These are phyloP conservation scores for Sturmia bella DNA, from an alignment of 2,888 invertebrate species.

Conservation along the genomic window DNA sequence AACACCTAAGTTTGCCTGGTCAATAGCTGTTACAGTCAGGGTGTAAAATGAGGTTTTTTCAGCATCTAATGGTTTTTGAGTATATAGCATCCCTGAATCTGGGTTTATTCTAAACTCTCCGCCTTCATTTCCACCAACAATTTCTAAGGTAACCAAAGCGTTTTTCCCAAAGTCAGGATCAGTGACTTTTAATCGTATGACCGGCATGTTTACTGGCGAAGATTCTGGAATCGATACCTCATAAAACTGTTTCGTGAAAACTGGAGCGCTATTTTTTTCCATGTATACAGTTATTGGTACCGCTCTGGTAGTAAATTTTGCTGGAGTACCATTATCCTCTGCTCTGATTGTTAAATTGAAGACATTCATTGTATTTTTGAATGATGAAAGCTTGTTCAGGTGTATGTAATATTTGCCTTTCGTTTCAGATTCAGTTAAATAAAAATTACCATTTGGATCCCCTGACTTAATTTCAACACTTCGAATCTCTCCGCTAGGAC, in stretches of 20 bases:
- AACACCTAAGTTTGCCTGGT: conserved; percentile 91
- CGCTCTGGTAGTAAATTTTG: conserved; percentile 89
- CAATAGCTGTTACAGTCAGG: conserved; percentile 93
- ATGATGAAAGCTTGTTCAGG: conserved; percentile 81
- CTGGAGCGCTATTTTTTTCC: conserved; percentile 92
- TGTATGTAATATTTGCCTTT: conserved; percentile 90
- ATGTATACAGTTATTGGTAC: conserved; percentile 92
- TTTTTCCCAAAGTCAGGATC: conserved; percentile 93
- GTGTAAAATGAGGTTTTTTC: conserved; percentile 92
- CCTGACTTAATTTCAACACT: conserved; percentile 93
- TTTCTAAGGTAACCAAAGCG: conserved; percentile 92
- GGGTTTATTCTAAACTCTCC: conserved; percentile 93
- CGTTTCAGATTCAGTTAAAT: conserved; percentile 86
- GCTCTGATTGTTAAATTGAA: conserved; percentile 94
- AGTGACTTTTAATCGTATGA: conserved; percentile 92
- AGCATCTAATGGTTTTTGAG: conserved; percentile 90
- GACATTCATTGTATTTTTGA: conserved; percentile 84
- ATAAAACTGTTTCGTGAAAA: conserved; percentile 93
- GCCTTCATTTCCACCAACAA: conserved; percentile 95
- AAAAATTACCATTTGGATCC: conserved; percentile 94
- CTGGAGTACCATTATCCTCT: conserved; percentile 91
- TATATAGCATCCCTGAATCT: conserved; percentile 94
- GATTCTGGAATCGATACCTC: conserved; percentile 94
- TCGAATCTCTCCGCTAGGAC: conserved; percentile 92
- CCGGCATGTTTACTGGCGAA: conserved; percentile 93